Base-by-base conservation (phyloP, 2,888 invertebrate genomes). In the Chaitophorus viminalis region DNA sequence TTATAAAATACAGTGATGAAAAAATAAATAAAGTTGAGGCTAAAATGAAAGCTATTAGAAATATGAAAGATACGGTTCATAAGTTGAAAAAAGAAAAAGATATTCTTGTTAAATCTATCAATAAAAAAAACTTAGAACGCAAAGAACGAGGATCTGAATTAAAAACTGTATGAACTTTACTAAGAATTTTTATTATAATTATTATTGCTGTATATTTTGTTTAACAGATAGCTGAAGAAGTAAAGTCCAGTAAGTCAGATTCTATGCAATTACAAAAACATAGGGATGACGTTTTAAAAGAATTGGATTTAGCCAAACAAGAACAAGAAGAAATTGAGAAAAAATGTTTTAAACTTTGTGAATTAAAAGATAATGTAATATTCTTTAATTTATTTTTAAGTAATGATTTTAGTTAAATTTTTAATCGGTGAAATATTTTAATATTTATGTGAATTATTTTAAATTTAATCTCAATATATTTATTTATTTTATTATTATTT, bases 41-140 rank as follows among this genome's bases (percentile, higher is more conserved):
- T 4, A 54, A 87, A 81, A 87, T 87, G 87, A 87, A 87, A 87
- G 74, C 87, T 8, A 33, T 87, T 25, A 87, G 60, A 75, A 87
- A 81, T 65, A 81, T 87, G 79, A 87, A 87, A 74, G 87, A 87
- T n/a, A 87, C 68, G 31, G 18, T 81, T 81, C 74, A 87, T 81
- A 79, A 75, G 25, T 46, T 72, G 8, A 79, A 74, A 33, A 74
- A 87, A 29, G 36, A 87, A 81, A 87, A 87, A 9, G 74, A 87
- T 60, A n/a, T 46, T 1, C 36, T 87, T 74, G 29, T 72, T n/a
- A 79, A 60, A 9, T 60, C 60, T 2, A 87, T 87, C 18, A 87
- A 87, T 74, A 33, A 87, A 79, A 87, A 81, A n/a, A 60, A 31
- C 0, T 65, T 81, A 18, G 72, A 79, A 9, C 87, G 87, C 31